Conservation (phyloP, 2,888 invertebrate species). For the Halocaridina rubra region DNA sequence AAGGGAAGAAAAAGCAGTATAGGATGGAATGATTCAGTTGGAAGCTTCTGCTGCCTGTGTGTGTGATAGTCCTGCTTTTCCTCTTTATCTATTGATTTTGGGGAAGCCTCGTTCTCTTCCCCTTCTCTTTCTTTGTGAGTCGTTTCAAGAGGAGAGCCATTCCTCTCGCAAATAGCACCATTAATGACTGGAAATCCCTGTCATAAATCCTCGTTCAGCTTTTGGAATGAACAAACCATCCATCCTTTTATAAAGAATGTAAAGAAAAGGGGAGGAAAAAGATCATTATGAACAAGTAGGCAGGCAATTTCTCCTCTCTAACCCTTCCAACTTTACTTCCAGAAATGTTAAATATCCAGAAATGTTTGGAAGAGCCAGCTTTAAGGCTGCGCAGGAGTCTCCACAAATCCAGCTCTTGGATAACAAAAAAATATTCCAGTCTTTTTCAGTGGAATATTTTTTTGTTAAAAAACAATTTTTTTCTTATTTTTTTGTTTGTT, state of each 20-base stretch:
- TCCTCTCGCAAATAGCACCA: not conserved
- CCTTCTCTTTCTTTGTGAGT: too few relatives aligned
- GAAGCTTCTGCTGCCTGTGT: too few relatives aligned
- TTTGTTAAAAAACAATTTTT: too few relatives aligned
- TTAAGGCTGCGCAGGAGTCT: not conserved
- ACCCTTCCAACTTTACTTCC: not conserved
- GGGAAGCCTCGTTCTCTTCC: too few relatives aligned
- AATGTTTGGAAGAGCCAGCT: not conserved
- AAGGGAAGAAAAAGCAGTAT: too few relatives aligned
- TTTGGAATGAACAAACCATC: too few relatives aligned
- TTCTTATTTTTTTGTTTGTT: not conserved
- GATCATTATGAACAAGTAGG: too few relatives aligned
- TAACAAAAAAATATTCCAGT: not conserved
- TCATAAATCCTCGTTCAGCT: not conserved
- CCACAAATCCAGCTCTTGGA: not conserved
- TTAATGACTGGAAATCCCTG: not conserved
- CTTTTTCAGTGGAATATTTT: conserved; percentile 36
- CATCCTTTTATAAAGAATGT: too few relatives aligned
- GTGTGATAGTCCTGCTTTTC: too few relatives aligned
- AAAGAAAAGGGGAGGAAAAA: too few relatives aligned
- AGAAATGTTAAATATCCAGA: not conserved
- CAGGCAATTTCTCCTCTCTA: not conserved
- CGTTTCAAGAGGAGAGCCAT: not conserved
- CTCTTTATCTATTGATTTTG: too few relatives aligned
- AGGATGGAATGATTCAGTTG: too few relatives aligned